phyloP scores from a whole-genome alignment of 2,797 vertebrate species.

The Sardinella longiceps region DNA sequence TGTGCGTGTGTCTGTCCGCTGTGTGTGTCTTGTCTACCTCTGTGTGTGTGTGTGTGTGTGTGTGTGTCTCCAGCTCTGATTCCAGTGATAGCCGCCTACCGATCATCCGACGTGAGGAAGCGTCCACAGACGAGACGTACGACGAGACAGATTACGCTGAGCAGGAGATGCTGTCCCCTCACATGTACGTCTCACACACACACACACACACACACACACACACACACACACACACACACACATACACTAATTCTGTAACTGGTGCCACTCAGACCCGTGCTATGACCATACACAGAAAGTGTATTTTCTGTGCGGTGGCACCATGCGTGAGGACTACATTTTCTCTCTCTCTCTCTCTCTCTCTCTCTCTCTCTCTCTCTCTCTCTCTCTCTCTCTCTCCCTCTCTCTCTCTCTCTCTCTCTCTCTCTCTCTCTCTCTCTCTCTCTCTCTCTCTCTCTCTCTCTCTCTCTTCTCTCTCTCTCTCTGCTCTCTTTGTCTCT shows the following conservation, averaged over 20 bases:
- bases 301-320: no score
- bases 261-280: no score
- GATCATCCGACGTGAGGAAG: conserved; percentile 86
- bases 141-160: conserved; percentile 86
- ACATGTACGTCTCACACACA: conserved; percentile 78
- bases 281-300: no score
- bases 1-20: neutral
- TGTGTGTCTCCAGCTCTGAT: conserved; percentile 78
- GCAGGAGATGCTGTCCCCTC: conserved; percentile 86
- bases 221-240: no score
- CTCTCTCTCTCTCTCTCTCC: neutral
- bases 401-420: neutral
- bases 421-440: neutral
- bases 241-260: no score
- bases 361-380: neutral
- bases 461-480: neutral
- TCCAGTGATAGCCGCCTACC: conserved; percentile 90
- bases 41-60: conserved; percentile 32
- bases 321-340: no score
- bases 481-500: neutral
- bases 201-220: no score
- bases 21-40: no score
- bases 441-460: neutral
- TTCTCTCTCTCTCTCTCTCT: neutral
- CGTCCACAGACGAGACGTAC: conserved; percentile 84